Base-by-base conservation (phyloP, 2,113 vertebrate genomes). In the Hydropotes inermis region DNA sequence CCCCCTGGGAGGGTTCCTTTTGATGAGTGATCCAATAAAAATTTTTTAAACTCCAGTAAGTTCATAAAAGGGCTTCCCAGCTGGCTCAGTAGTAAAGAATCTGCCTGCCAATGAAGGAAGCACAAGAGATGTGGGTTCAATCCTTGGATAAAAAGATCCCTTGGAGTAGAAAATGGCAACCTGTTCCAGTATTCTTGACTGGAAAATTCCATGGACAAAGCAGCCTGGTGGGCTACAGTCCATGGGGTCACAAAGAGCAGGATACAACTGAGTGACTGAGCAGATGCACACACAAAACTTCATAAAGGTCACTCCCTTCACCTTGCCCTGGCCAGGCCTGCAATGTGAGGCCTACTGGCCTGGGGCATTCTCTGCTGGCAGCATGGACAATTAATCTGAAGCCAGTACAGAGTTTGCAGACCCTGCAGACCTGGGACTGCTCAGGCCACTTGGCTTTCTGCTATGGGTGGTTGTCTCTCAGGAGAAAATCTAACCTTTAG, bases 11-110 rank as follows among this genome's bases (percentile, higher is more conserved):
- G 45, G 81, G 76, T 52, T 78, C 87, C 87, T 97, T 83, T 36
- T 87, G 64, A 97, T 70, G 33, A 78, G 33, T 67, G 88, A 96
- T 93, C 89, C 89, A 97, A 89, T 27, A 96, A 89, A 97, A 95
- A 84, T 33, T 64, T 36, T 64, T 89, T 50, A 43, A 87, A 93
- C 2, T 57, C 74, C 94, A 54, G 78, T 96, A 93, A 96, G 43
- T 79, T 82, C 25, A 52, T 57, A 88, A 85, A 98, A 97, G 12
- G 28, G 39, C 70, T 76, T 43, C 39, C 36, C 39, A 43, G 12
- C 36, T 76, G 39, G 12, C 39, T 25, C 39, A 76, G 70, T 27
- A 43, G 21, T 43, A 14, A 76, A 76, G 39, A 76, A 43, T 43
- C 23, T 2, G 6, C 39, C 23, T 43, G 70, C 21, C 39, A 76